Conservation (phyloP, 2,113 vertebrate genomes). For the Neotragus moschatus region DNA sequence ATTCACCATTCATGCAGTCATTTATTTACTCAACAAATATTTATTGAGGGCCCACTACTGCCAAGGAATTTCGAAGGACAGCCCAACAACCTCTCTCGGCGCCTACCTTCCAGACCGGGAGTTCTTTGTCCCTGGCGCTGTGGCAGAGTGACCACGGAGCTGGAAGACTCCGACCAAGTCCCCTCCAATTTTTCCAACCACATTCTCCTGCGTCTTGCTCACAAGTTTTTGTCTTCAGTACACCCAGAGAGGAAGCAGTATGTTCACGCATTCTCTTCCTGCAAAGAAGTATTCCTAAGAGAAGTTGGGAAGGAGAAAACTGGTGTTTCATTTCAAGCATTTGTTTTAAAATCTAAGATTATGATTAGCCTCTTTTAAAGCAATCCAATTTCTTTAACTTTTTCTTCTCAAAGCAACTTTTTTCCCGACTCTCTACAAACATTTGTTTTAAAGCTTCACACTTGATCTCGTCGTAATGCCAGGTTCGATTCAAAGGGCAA, state of each 20-base stretch:
- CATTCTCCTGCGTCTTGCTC: not conserved
- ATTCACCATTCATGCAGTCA: not conserved
- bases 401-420: not conserved
- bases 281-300: not conserved
- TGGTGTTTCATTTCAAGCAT: not conserved
- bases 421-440: not conserved
- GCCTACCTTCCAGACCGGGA: not conserved
- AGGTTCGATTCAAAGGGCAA: not conserved
- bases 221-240: not conserved
- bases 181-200: not conserved
- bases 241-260: not conserved
- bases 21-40: slow-evolving; percentile 20
- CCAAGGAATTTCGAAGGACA: not conserved
- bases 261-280: not conserved
- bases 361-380: not conserved
- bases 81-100: not conserved
- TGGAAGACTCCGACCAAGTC: not conserved
- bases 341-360: not conserved
- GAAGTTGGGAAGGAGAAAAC: not conserved
- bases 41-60: not conserved
- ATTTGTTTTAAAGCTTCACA: not conserved
- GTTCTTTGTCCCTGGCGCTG: slow-evolving; percentile 14
- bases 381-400: not conserved
- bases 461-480: not conserved
- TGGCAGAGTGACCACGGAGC: not conserved